Evolutionary conservation across 2,888 invertebrate species (phyloP), one percentile per base, ranked within the genome.

Genomic region (Dendrolimus pini): DNA sequence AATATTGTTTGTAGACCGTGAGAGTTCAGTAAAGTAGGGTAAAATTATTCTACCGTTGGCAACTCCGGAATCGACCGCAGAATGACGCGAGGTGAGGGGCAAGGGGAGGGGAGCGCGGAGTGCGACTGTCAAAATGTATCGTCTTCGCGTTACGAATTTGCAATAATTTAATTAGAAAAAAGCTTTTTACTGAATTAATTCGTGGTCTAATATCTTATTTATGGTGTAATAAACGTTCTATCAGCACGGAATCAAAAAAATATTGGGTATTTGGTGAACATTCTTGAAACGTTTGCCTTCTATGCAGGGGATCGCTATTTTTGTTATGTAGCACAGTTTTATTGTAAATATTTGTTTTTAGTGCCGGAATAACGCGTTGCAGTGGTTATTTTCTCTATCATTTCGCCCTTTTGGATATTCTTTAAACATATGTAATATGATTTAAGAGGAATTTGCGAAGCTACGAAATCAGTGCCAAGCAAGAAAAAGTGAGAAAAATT

Each of bases 321-420:
- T 86, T 81, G 81, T 88, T 85, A 80, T 75, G 78, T 75, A 83
- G 81, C 82, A 79, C 80, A 81, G 75, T 82, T 85, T 76, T 75
- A 79, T 77, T 74, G 82, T 86, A 86, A 85, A 87, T 86, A 89
- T 85, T 87, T 85, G 85, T 81, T 82, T 82, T 78, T 71, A 75
- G 85, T 79, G 79, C 72, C 85, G 80, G 79, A 84, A 75, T 74
- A 66, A 67, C 61, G 65, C 70, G 74, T 68, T 78, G 72, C 73
- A 72, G 71, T 73, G 65, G 59, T 66, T 78, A 74, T 72, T 79
- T 72, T 68, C 64, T 61, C 62, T 58, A 62, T 65, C 64, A 65
- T 73, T 71, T 70, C 58, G 60, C 61, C 55, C 67, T 59, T 65
- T 67, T 61, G 56, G 59, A 61, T 30, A 30, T 30, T 6, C 6